These are phyloP conservation scores for Aphrophora alni DNA, from an alignment of 2,888 invertebrate species.

Conservation along the genomic window DNA sequence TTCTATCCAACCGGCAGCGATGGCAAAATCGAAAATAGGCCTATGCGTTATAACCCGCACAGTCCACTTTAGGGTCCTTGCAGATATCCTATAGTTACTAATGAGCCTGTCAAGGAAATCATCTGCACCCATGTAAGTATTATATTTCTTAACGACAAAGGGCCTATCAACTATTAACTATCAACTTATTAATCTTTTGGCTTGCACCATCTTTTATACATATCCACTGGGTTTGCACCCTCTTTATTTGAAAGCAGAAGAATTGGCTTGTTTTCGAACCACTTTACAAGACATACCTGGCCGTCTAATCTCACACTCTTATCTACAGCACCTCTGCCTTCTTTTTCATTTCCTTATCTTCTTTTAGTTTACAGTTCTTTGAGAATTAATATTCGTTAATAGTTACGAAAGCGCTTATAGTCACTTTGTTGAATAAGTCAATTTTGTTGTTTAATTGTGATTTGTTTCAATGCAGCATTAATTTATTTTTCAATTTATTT, in stretches of 20 bases:
- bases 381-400: too few relatives aligned
- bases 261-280: slow-evolving; percentile 30
- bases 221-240: neutral
- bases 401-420: too few relatives aligned
- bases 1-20: slow-evolving; percentile 70
- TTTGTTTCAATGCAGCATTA: too few relatives aligned
- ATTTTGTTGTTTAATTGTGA: too few relatives aligned
- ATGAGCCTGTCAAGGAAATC: slow-evolving; percentile 10
- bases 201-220: neutral
- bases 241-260: slow-evolving; percentile 15
- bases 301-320: slow-evolving; percentile 28
- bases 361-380: slow-evolving; percentile 31
- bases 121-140: slow-evolving; percentile 1
- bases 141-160: neutral
- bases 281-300: slow-evolving; percentile 22
- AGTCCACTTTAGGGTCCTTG: slow-evolving; percentile 2
- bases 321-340: slow-evolving; percentile 27
- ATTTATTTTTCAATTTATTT: too few relatives aligned
- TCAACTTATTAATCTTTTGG: neutral
- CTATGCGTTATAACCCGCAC: too few relatives aligned
- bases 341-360: slow-evolving; percentile 25
- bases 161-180: neutral
- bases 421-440: too few relatives aligned
- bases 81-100: neutral
- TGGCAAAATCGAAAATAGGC: slow-evolving; percentile 2